Conservation (phyloP, 2,888 invertebrate species). For the Drosophila cracens region DNA sequence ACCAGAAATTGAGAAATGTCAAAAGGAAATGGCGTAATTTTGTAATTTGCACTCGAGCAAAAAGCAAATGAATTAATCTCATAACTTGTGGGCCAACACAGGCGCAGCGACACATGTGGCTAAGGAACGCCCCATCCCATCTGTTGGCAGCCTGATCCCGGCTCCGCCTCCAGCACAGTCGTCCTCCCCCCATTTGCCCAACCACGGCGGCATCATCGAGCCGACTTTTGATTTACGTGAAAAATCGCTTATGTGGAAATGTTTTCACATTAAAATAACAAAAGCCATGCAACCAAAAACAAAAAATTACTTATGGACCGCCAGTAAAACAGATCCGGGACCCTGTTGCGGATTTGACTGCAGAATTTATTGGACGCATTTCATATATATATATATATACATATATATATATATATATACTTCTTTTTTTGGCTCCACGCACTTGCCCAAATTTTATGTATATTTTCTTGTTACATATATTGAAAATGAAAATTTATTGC, state of each 20-base stretch:
- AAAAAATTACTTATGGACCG: conserved; percentile 6
- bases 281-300: conserved; percentile 16
- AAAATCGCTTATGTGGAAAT: conserved; percentile 78
- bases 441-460: conserved; percentile 49
- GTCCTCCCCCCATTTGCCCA: not conserved
- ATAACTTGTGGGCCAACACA: conserved; percentile 48
- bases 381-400: not conserved
- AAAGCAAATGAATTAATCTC: conserved; percentile 77
- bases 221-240: conserved; percentile 76
- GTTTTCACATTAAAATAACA: conserved; percentile 59
- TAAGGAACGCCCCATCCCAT: conserved; percentile 1
- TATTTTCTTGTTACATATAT: conserved; percentile 65
- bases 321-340: conserved; percentile 18
- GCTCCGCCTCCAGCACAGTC: conserved; percentile 3
- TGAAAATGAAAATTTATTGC: conserved; percentile 78
- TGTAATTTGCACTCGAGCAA: conserved; percentile 77
- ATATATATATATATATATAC: no score
- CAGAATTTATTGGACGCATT: conserved; percentile 71
- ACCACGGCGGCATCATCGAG: conserved; percentile 42
- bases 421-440: conserved; percentile 24
- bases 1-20: conserved; percentile 77
- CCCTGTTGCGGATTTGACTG: conserved; percentile 57
- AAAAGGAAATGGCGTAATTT: conserved; percentile 77
- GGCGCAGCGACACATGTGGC: conserved; percentile 36
- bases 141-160: conserved; percentile 13